These are phyloP conservation scores for Altica lythri DNA, from an alignment of 2,888 invertebrate species.

Conservation along the genomic window DNA sequence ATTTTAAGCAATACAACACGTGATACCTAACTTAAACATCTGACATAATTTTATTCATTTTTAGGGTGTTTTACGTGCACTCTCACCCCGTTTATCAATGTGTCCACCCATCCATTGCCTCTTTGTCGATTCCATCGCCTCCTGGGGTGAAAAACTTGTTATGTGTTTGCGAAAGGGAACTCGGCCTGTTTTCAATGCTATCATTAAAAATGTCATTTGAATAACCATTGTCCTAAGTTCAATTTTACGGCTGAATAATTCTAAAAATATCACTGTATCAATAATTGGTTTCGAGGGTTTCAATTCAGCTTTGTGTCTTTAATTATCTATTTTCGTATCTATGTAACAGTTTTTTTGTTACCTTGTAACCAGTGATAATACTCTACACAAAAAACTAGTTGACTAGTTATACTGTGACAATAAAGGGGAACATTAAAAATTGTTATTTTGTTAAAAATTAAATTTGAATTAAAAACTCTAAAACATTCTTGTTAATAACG, in stretches of 20 bases:
- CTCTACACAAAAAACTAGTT: no score
- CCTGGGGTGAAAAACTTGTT: slow-evolving; percentile 15
- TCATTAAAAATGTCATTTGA: slow-evolving; percentile 35
- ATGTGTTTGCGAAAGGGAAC: slow-evolving; percentile 9
- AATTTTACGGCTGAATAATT: slow-evolving; percentile 35
- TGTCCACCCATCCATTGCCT: slow-evolving; percentile 1
- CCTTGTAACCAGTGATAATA: no score
- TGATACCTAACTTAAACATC: not conserved
- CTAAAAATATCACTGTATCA: slow-evolving; percentile 10
- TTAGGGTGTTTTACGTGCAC: not conserved
- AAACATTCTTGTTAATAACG: no score
- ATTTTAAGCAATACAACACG: no score
- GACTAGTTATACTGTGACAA: no score
- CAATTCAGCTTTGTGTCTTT: no score
- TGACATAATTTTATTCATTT: no score
- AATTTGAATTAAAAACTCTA: no score
- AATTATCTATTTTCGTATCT: no score
- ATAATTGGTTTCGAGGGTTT: slow-evolving; percentile 19
- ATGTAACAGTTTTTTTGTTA: no score
- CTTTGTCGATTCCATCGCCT: slow-evolving; percentile 2
- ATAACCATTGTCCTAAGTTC: slow-evolving; percentile 36
- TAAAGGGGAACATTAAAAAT: no score
- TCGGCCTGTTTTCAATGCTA: slow-evolving; percentile 12
- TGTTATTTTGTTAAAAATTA: no score
- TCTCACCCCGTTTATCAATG: not conserved